phyloP scores from a whole-genome alignment of 2,888 invertebrate species.

The Eucriotettix oculatus region DNA sequence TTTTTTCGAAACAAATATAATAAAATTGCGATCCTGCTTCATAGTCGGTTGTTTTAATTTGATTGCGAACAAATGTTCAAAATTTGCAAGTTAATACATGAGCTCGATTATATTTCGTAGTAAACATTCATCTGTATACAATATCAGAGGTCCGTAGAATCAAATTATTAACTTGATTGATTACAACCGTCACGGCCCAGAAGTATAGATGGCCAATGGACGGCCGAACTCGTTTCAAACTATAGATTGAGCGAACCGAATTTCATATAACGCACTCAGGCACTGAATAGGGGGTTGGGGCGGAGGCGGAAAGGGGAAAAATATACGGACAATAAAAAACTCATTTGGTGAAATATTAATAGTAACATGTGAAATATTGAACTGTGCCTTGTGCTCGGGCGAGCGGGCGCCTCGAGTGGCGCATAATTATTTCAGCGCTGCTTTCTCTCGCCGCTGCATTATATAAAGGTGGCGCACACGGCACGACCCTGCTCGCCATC shows the following conservation, averaged over 20 bases:
- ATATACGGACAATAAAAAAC: conserved; percentile 12
- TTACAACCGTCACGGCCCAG: conserved; percentile 13
- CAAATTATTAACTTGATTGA: conserved; percentile 15
- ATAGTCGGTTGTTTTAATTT: conserved; percentile 12
- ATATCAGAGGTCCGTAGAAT: conserved; percentile 8
- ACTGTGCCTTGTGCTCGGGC: conserved; percentile 10
- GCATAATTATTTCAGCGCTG: conserved; percentile 14
- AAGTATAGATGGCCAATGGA: conserved; percentile 14
- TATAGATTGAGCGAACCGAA: not conserved
- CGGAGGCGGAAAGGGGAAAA: conserved; percentile 4
- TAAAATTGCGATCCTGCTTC: conserved; percentile 1
- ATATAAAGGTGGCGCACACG: conserved; percentile 11
- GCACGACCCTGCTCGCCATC: not conserved
- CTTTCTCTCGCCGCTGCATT: conserved; percentile 14
- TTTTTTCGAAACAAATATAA: not conserved
- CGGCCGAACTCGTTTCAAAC: conserved; percentile 5
- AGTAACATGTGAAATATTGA: conserved; percentile 14
- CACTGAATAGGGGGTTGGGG: not conserved
- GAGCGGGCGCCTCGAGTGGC: conserved; percentile 1
- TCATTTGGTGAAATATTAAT: conserved; percentile 14
- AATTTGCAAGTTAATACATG: conserved; percentile 13
- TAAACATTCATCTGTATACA: conserved; percentile 10
- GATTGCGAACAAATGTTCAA: conserved; percentile 12
- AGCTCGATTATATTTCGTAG: conserved; percentile 12
- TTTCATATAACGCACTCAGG: not conserved